Conservation (phyloP, 2,113 vertebrate genomes). For the Pluvianellus socialis region DNA sequence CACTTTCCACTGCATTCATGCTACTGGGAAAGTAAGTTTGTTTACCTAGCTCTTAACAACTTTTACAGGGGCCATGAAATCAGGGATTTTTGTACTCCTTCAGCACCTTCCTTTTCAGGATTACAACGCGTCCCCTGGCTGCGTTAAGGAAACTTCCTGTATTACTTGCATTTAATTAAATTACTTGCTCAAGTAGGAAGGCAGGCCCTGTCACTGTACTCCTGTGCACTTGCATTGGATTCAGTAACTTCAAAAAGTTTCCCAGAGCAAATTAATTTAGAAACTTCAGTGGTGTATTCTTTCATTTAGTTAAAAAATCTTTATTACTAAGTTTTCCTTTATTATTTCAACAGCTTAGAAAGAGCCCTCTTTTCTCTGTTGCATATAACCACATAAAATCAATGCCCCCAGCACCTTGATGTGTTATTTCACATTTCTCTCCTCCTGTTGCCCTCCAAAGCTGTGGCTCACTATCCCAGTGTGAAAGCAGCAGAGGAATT, state of each 20-base stretch:
- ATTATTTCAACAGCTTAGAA: neutral
- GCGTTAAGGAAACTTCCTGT: neutral
- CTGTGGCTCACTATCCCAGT: neutral
- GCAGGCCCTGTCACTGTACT: neutral
- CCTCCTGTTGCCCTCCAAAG: neutral
- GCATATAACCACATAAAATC: accelerated
- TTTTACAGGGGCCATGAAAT: conserved; percentile 35
- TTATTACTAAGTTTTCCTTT: neutral
- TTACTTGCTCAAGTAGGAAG: neutral
- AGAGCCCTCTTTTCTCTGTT: neutral
- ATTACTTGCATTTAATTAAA: conserved; percentile 21
- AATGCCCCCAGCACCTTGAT: neutral
- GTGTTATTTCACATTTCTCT: neutral
- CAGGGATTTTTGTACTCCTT: conserved; percentile 6
- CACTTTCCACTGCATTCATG: neutral
- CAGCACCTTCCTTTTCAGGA: conserved; percentile 28
- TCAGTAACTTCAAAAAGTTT: neutral
- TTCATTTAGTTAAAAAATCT: neutral
- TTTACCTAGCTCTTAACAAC: conserved; percentile 46
- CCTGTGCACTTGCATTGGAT: neutral
- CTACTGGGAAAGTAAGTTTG: conserved; percentile 25
- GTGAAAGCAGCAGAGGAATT: neutral
- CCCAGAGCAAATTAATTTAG: neutral
- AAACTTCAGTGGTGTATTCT: neutral
- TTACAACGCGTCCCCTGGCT: neutral